A percentile compares a stretch with the other conserved stretches of the same genome.
These are phyloP conservation scores for Scartelaos histophorus DNA, from an alignment of 2,113 vertebrate genomes.

Conservation along the genomic window DNA sequence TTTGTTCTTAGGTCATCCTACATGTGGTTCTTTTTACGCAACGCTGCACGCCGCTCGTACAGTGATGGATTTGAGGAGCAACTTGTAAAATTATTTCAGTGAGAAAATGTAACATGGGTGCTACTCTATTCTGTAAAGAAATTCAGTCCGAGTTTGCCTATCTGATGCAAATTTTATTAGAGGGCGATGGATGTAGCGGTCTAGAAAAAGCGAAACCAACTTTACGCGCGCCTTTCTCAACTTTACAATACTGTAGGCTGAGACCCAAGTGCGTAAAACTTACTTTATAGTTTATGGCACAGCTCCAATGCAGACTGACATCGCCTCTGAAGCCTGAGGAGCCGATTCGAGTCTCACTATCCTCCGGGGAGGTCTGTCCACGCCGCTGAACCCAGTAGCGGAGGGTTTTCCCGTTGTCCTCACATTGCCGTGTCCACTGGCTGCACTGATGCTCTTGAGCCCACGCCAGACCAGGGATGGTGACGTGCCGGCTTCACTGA, in stretches of 20 bases:
- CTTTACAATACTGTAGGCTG: no score
- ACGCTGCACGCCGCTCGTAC: background rate
- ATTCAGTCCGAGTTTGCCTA: background rate
- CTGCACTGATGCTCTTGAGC: slow-evolving; percentile 41
- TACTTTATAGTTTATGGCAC: slow-evolving; percentile 51
- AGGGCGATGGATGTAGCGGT: background rate
- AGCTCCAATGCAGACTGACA: slow-evolving; percentile 49
- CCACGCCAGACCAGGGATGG: slow-evolving; percentile 14
- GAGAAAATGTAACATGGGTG: no score
- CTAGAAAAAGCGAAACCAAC: background rate
- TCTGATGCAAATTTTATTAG: background rate
- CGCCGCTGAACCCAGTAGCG: slow-evolving; percentile 29
- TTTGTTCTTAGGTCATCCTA: background rate
- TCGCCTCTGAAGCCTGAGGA: slow-evolving; percentile 38
- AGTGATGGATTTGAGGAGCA: background rate
- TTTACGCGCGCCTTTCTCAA: background rate
- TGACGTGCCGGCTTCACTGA: slow-evolving; percentile 42
- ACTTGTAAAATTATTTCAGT: background rate
- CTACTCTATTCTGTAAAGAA: background rate
- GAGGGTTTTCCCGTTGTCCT: slow-evolving; percentile 41
- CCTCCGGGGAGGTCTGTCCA: slow-evolving; percentile 3
- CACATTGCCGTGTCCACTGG: slow-evolving; percentile 25
- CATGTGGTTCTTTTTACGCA: slow-evolving; percentile 1
- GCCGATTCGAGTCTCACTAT: slow-evolving; percentile 12
- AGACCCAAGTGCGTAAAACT: slow-evolving; percentile 33